Percentiles rank a stretch among this genome's conserved stretches.
Conservation (phyloP, 2,113 vertebrate genomes). For the Neotoma lepida region DNA sequence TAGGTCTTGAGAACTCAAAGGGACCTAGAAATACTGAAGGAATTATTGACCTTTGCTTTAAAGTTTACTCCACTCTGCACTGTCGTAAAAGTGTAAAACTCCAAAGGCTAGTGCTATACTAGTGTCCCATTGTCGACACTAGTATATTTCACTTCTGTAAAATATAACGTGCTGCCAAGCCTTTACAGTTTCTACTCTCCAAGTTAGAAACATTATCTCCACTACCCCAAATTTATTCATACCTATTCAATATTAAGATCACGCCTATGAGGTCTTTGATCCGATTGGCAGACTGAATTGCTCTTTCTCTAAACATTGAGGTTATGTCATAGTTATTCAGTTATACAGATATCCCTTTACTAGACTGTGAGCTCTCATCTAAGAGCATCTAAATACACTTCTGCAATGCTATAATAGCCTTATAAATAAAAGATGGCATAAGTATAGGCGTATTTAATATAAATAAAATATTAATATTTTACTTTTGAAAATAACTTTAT, state of each 20-base stretch:
- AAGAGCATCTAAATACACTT: constrained; percentile 36
- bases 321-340: not conserved
- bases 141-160: not conserved
- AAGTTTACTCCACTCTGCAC: not conserved
- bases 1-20: not conserved
- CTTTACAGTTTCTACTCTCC: not conserved
- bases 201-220: not conserved
- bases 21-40: not conserved
- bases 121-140: not conserved
- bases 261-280: not conserved
- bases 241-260: not conserved
- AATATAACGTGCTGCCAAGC: not conserved
- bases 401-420: not conserved
- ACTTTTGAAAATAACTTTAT: not conserved
- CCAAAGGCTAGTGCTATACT: too few relatives aligned
- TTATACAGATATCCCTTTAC: not conserved
- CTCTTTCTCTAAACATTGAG: not conserved
- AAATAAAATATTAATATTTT: constrained; percentile 18
- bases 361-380: not conserved
- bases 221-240: not conserved
- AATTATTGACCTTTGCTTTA: not conserved
- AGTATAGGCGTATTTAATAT: not conserved
- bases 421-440: not conserved
- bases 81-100: too few relatives aligned
- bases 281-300: not conserved